phyloP scores from a whole-genome alignment of 2,113 vertebrate genomes.

The Pelecanus crispus region DNA sequence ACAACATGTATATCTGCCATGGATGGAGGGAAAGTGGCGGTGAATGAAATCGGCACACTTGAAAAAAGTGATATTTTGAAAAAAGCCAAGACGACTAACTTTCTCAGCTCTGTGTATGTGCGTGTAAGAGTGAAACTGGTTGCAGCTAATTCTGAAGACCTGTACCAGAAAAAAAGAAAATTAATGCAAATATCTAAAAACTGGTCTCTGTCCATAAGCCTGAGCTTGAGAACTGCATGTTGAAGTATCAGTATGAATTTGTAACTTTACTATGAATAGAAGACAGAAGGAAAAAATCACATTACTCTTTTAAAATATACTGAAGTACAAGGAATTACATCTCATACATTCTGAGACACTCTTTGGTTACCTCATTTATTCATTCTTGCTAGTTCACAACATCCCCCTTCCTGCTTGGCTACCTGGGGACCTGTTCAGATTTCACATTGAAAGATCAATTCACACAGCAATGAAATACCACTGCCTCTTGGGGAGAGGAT shows the following conservation, averaged over 20 bases:
- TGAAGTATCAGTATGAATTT: neutral
- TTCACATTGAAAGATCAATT: conserved; percentile 47
- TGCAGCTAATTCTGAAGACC: neutral
- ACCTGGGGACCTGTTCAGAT: conserved; percentile 38
- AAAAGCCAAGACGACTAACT: neutral
- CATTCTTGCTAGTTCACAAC: neutral
- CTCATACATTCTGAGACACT: neutral
- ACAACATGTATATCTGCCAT: neutral
- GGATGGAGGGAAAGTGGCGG: neutral
- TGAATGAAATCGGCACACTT: neutral
- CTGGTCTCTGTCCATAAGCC: neutral
- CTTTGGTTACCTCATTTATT: conserved; percentile 23
- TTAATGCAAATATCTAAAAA: neutral
- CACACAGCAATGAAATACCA: conserved; percentile 43
- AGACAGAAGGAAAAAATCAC: neutral
- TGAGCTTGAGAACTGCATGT: neutral
- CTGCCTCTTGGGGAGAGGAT: neutral
- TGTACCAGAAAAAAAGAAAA: neutral
- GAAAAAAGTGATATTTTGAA: neutral
- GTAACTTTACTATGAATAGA: neutral
- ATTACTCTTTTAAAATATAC: neutral
- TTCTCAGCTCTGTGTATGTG: neutral
- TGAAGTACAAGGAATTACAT: neutral
- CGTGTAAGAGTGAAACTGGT: neutral
- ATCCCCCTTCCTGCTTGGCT: neutral